Evolutionary conservation across 2,888 invertebrate species (phyloP), one percentile per base, ranked within the genome.

Genomic region (Ferdinandea cuprea): DNA sequence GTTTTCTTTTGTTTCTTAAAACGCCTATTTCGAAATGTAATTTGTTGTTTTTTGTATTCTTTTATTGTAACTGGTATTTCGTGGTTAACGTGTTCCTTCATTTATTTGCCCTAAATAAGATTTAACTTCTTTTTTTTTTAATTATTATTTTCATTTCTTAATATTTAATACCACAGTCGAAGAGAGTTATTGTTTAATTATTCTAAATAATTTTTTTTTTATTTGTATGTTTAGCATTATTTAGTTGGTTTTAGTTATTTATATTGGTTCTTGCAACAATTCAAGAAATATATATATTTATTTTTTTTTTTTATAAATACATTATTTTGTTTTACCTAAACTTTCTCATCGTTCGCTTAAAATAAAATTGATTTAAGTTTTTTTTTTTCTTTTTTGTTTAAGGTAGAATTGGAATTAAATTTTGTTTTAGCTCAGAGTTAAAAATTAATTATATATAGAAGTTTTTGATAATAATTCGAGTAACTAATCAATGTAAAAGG

Each of bases 161-260:
- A 88, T 88, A 86, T 89, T 88, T 90, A 90, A 89, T 90, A 90
- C 90, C 90, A 90, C 90, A 90, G 90, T 90, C 89, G 89, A 88
- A 89, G 89, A 89, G 87, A 86, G 83, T 86, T 85, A 59, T 84
- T 85, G 58, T 77, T 77, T 73, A 66, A 68, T 65, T 66, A 68
- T 65, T 66, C 66, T 80, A 56, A 46, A 42, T 56, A 56, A 65
- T 76, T 58, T 85, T 65, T 58, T 72, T 72, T 76, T 76, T n/a
- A 42, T 56, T 74, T 54, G 61, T 59, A 72, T 72, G 56, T 48
- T 54, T 58, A n/a, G 78, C 80, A 68, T 44, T 79, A 79, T 68
- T 68, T 71, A 66, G 46, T 68, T 44, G 42, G 61, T 48, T 44
- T 48, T 32, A 21, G 54, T 74, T n/a, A 65, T 56, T 54, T 54